Evolutionary conservation across 2,888 invertebrate species (phyloP).

Genomic region (Cantharis flavilabris): DNA sequence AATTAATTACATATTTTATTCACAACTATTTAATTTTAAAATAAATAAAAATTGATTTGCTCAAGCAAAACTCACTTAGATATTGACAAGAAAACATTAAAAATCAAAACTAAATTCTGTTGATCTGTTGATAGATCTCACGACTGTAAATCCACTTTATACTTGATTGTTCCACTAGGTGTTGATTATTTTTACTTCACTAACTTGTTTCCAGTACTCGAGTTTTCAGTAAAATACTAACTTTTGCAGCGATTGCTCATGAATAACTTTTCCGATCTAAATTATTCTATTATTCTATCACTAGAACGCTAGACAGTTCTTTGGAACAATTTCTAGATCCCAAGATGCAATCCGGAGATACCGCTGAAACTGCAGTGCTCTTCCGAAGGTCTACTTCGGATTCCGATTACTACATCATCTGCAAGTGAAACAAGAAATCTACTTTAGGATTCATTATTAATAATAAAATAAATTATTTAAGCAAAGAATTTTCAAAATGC

Average conservation of each 20-base stretch:
- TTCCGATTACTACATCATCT: neutral
- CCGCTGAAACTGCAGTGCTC: neutral
- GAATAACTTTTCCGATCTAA: no score
- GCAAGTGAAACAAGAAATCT: neutral
- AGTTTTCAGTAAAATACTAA: neutral
- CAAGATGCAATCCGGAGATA: neutral
- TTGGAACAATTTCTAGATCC: neutral
- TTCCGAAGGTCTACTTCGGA: neutral
- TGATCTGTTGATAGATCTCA: no score
- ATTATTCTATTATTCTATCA: no score
- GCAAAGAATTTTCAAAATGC: neutral
- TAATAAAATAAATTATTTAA: neutral
- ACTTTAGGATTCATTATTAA: neutral
- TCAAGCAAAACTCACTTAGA: neutral
- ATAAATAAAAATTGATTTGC: neutral
- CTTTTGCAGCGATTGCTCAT: no score
- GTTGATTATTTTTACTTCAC: neutral
- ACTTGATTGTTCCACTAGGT: neutral
- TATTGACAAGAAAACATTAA: neutral
- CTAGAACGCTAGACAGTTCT: no score
- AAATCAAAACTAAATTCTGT: neutral
- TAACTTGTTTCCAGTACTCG: neutral
- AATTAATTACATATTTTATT: neutral
- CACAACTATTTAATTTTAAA: neutral
- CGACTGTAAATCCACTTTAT: no score